phyloP scores from a whole-genome alignment of 1,140 invertebrate genomes.

The Drosophila yakuba region DNA sequence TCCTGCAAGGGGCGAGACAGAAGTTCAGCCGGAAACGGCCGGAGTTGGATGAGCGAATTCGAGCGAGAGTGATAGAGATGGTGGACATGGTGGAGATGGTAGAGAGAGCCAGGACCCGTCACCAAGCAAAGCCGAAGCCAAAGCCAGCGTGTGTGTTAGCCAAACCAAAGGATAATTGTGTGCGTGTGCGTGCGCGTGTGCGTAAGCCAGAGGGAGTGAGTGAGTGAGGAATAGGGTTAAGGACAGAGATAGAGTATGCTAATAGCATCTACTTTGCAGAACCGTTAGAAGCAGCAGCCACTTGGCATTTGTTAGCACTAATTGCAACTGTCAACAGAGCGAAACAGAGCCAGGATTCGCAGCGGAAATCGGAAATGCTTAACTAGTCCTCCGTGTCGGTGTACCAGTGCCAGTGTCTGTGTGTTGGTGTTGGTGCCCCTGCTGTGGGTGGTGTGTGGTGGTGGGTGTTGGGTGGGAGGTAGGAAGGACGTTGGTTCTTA shows the following conservation, averaged over 20 bases:
- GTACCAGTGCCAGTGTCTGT: constrained; percentile 4
- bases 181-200: constrained; percentile 6
- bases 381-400: constrained; percentile 59
- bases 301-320: constrained; percentile 80
- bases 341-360: constrained; percentile 55
- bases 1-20: constrained; percentile 69
- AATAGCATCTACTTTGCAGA: constrained; percentile 72
- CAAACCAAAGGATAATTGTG: constrained; percentile 17
- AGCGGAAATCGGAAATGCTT: constrained; percentile 80
- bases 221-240: constrained; percentile 9
- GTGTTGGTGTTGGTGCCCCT: constrained; percentile 6
- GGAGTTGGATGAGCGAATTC: constrained; percentile 35
- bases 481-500: constrained; percentile 10
- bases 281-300: constrained; percentile 62
- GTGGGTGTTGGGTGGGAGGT: background rate
- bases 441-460: constrained; percentile 9
- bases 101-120: constrained; percentile 49
- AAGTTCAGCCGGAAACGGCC: constrained; percentile 44
- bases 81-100: background rate
- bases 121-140: constrained; percentile 59
- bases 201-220: background rate
- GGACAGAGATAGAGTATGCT: constrained; percentile 57
- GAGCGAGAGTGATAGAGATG: constrained; percentile 5
- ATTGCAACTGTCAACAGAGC: constrained; percentile 79
- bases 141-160: constrained; percentile 28